These are phyloP conservation scores for Cynopterus brachyotis DNA, from an alignment of 2,113 vertebrate species.

Conservation along the genomic window DNA sequence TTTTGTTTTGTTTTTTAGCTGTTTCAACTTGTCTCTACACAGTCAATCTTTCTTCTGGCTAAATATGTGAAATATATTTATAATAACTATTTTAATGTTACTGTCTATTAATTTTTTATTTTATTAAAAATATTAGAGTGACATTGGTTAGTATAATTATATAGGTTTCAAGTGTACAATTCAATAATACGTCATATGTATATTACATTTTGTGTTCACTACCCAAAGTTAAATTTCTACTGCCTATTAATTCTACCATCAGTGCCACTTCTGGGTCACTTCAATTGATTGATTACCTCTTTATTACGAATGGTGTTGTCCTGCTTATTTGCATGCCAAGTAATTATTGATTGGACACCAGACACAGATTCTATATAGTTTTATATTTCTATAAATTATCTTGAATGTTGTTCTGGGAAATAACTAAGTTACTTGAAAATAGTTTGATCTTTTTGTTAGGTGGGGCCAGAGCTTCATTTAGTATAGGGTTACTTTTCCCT, in stretches of 20 bases:
- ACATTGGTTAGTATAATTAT: too few relatives aligned
- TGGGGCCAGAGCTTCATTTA: not conserved
- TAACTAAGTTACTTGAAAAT: not conserved
- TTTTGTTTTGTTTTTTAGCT: not conserved
- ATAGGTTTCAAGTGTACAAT: too few relatives aligned
- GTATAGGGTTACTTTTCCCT: not conserved
- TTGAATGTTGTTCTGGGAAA: not conserved
- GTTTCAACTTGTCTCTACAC: not conserved
- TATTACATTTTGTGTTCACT: too few relatives aligned
- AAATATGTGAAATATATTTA: not conserved
- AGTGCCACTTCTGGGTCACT: not conserved
- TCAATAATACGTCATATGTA: too few relatives aligned
- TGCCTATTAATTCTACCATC: not conserved
- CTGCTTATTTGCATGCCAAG: not conserved
- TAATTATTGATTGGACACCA: not conserved
- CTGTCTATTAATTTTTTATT: not conserved
- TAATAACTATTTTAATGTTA: not conserved
- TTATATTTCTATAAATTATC: not conserved
- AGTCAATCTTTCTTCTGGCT: not conserved
- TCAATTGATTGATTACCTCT: not conserved
- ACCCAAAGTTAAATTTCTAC: not conserved
- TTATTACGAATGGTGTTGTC: not conserved
- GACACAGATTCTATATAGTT: not conserved
- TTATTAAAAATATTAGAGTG: too few relatives aligned
- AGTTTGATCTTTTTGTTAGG: not conserved